Evolutionary conservation across 2,797 vertebrate species (phyloP).

Genomic region (Alfaro cultratus): DNA sequence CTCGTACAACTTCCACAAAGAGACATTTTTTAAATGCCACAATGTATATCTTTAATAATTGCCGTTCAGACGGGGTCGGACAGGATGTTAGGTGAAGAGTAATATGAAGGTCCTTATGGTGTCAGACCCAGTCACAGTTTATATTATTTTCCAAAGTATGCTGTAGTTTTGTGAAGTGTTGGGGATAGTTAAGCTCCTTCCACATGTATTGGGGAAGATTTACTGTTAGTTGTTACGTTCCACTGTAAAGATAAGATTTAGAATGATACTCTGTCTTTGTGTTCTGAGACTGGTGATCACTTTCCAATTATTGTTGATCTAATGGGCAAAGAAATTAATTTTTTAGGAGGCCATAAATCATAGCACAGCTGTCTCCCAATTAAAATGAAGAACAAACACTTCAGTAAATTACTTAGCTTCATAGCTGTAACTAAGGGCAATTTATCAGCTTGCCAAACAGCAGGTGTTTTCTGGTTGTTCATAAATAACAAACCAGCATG

Average conservation of each 20-base stretch:
- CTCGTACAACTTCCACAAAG: not conserved
- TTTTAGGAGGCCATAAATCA: constrained; percentile 46
- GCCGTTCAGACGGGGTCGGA: not conserved
- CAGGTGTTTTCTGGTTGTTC: constrained; percentile 22
- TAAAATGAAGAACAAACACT: constrained; percentile 49
- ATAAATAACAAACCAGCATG: constrained; percentile 16
- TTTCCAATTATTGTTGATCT: constrained; percentile 38
- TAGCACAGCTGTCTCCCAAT: constrained; percentile 35
- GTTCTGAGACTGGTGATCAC: constrained; percentile 34
- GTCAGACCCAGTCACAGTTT: not conserved
- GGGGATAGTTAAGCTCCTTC: not conserved
- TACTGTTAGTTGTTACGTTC: not conserved
- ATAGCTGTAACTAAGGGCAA: constrained; percentile 19
- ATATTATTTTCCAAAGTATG: not conserved
- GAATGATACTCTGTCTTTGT: not conserved
- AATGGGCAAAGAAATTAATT: constrained; percentile 25
- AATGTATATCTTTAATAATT: not conserved
- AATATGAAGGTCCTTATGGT: not conserved
- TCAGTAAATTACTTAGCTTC: constrained; percentile 29
- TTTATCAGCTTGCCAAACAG: constrained; percentile 35
- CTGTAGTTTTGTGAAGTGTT: not conserved
- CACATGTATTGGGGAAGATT: constrained; percentile 1
- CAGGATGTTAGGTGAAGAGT: not conserved
- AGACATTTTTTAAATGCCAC: not conserved
- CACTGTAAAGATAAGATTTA: not conserved